Evolutionary conservation across 2,113 vertebrate species (phyloP).

Genomic region (Pycnonotus jocosus): DNA sequence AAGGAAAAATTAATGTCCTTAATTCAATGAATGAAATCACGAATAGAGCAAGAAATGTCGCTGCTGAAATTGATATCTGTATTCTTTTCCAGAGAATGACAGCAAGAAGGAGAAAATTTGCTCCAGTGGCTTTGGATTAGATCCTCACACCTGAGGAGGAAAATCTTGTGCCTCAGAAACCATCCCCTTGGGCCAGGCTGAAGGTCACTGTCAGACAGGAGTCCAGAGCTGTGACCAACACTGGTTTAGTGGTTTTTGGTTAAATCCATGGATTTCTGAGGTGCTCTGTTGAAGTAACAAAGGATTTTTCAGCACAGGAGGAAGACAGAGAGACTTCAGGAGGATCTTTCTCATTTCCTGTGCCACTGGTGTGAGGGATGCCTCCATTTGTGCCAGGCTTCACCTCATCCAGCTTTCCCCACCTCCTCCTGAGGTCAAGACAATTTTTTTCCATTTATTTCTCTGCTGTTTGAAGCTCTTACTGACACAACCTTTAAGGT

Average conservation of each 20-base stretch:
- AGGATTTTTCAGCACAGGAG: not conserved
- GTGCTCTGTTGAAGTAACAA: not conserved
- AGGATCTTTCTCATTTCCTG: not conserved
- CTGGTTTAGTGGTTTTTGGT: not conserved
- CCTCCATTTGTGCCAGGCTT: not conserved
- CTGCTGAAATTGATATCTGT: not conserved
- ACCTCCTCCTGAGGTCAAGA: not conserved
- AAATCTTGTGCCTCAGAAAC: not conserved
- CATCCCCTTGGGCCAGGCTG: not conserved
- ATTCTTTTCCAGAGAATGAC: not conserved
- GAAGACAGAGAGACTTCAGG: not conserved
- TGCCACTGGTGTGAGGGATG: not conserved
- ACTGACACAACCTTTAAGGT: not conserved
- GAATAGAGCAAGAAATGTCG: not conserved
- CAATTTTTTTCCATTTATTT: not conserved
- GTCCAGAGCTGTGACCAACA: not conserved
- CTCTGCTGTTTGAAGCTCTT: not conserved
- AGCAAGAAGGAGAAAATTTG: not conserved
- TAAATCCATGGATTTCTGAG: not conserved
- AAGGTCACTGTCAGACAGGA: not conserved
- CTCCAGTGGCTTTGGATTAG: not conserved
- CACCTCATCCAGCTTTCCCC: not conserved
- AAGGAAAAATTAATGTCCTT: not conserved
- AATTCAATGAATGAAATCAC: not conserved
- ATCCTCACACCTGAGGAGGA: not conserved